Evolutionary conservation across 37 sponge, comb jelly and placozoan species (phyloP).

Genomic region (Axinella damicornis): DNA sequence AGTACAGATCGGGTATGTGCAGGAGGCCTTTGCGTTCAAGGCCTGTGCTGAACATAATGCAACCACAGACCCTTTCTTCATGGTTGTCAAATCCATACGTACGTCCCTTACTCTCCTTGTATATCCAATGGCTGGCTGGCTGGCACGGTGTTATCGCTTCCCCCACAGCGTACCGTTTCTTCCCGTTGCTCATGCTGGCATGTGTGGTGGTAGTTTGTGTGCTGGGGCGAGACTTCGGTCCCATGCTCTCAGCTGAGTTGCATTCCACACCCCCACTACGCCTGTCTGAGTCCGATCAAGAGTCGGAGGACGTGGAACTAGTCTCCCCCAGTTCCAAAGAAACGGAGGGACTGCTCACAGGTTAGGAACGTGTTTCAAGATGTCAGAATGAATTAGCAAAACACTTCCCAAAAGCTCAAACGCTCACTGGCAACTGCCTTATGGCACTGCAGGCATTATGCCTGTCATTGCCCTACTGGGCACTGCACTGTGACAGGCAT

Average conservation of each 20-base stretch:
- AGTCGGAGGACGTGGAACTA: background rate
- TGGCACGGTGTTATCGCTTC: too few species aligned
- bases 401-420: too few species aligned
- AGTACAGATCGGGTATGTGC: constrained; percentile 39
- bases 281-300: background rate
- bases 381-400: too few species aligned
- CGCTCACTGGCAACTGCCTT: too few species aligned
- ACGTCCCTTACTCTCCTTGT: too few species aligned
- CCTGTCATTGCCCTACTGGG: too few species aligned
- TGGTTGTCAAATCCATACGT: constrained; percentile 41
- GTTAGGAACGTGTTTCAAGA: too few species aligned
- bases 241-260: constrained; percentile 45
- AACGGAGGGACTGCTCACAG: too few species aligned
- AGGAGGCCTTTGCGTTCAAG: background rate
- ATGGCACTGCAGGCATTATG: too few species aligned
- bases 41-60: background rate
- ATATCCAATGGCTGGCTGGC: too few species aligned
- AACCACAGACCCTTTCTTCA: constrained; percentile 37
- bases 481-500: too few species aligned
- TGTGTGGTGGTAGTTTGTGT: constrained; percentile 25
- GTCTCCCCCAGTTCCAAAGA: too few species aligned
- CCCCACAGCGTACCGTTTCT: constrained; percentile 51
- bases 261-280: background rate
- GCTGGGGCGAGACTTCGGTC: constrained; percentile 51
- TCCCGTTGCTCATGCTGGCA: constrained; percentile 48